Base-by-base conservation (phyloP, 2,797 vertebrate genomes). In the Leptoclinus maculatus region DNA sequence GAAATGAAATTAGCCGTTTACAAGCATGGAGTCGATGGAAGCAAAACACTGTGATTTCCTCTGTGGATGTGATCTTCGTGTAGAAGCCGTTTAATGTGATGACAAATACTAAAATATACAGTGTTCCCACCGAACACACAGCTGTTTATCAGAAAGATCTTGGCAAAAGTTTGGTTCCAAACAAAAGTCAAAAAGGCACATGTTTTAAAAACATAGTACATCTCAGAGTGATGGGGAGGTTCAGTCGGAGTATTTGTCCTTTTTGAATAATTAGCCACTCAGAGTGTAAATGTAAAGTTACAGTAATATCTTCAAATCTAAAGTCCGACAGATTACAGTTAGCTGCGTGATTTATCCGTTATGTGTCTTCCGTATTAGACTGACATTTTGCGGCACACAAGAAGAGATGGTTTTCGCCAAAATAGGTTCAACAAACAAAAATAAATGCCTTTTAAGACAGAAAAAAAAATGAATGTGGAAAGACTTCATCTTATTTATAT, bases 401-500 rank as follows among this genome's bases (percentile, higher is more conserved):
- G 80, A 29, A 64, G 32, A 49, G 4, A 72, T 17, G 14, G n/a
- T 51, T 7, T 39, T 71, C 12, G 17, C n/a, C 17, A 67, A 62
- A 74, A 66, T 16, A 25, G 7, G 6, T 74, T 56, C 66, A 59
- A 54, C 17, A 38, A 38, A 62, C 14, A 43, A 34, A 63, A 32
- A 74, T 25, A 87, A 82, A 87, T 74, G 60, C n/a, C 76, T 82
- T 34, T 53, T 47, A 36, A 67, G 71, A 83, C 66, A 25, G 21
- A 38, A 76, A 73, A 64, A 77, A 11, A 27, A 54, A 54, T 6
- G 5, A 27, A 54, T 54, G 25, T 10, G 29, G 39, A 78, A 78
- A 66, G 65, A 83, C 80, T 87, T 83, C 68, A 86, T 89, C 39
- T 75, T 57, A 62, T 79, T 83, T 82, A 87, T 82, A 80, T 86